A percentile compares a stretch with the other conserved stretches of the same genome.
phyloP scores from a whole-genome alignment of 2,888 invertebrate species.

The Uloborus plumipes region DNA sequence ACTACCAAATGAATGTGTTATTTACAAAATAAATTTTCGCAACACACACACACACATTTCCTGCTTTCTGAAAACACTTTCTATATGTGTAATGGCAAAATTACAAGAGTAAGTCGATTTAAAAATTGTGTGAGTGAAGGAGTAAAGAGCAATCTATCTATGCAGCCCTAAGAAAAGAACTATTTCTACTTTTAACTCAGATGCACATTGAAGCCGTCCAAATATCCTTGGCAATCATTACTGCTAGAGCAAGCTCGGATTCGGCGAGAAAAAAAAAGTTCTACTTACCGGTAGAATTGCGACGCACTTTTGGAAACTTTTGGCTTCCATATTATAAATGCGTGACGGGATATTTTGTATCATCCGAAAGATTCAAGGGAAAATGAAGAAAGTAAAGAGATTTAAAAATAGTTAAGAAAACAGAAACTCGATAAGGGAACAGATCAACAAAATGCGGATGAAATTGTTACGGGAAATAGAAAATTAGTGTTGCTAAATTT shows the following conservation, averaged over 20 bases:
- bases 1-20: too few relatives aligned
- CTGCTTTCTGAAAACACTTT: too few relatives aligned
- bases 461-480: too few relatives aligned
- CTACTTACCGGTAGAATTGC: slow-evolving; percentile 3
- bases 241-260: slow-evolving; percentile 19
- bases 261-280: slow-evolving; percentile 37
- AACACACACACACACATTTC: too few relatives aligned
- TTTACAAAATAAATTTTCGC: too few relatives aligned
- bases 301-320: slow-evolving; percentile 1
- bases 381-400: too few relatives aligned
- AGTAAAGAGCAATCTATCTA: slow-evolving; percentile 12
- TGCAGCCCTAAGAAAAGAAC: slow-evolving; percentile 40
- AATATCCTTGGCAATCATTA: slow-evolving; percentile 44
- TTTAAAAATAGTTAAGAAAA: too few relatives aligned
- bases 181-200: slow-evolving; percentile 45
- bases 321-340: background rate
- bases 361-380: background rate
- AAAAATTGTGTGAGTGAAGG: slow-evolving; percentile 1
- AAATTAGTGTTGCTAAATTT: too few relatives aligned
- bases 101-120: background rate
- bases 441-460: too few relatives aligned
- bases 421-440: too few relatives aligned
- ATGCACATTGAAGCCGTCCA: slow-evolving; percentile 26
- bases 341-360: background rate
- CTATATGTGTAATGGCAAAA: too few relatives aligned